Base-by-base conservation (phyloP, 2,113 vertebrate species). In the Neogobius melanostomus region DNA sequence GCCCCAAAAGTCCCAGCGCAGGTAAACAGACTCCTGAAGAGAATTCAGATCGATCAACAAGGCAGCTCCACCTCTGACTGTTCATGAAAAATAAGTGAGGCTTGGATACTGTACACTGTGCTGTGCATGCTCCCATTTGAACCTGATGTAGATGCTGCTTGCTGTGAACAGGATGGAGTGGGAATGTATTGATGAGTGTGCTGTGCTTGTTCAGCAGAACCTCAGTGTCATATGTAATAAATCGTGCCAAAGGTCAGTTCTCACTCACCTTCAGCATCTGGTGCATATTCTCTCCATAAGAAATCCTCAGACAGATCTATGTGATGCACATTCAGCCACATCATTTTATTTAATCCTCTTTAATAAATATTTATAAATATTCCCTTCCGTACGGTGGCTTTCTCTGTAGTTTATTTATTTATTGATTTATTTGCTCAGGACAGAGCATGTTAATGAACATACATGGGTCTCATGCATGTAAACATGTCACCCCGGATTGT, bases 181-280 rank as follows among this genome's bases (percentile, higher is more conserved):
- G 72, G 63, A 67, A 43, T 53, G 14, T 47, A 51, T 73, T 73
- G 75, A 78, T 71, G 69, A 71, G 50, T 52, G 54, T 64, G 46
- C 72, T 14, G 49, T 78, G 66, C 15, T 64, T 74, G 67, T 50
- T 12, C 42, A 56, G 69, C 76, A 74, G 52, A 12, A 21, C 8
- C 2, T 43, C 52, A 51, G 49, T 36, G 53, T 61, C 7, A 42
- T 64, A n/a, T 46, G 48, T 46, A 15, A 56, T 69, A 42, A 73
- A 51, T 62, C 16, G 56, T 68, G 72, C 62, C 50, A 70, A 61
- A 66, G 72, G 68, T 80, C 67, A 71, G 15, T 62, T 59, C 67
- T 70, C 45, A 80, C 69, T 57, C 66, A 59, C 62, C 15, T 46
- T 62, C 28, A n/a, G 9, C 62, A 59, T 47, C 56, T 64, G 17